These are phyloP conservation scores for Microcebus tavaratra DNA, from an alignment of 2,113 vertebrate species.

Conservation along the genomic window DNA sequence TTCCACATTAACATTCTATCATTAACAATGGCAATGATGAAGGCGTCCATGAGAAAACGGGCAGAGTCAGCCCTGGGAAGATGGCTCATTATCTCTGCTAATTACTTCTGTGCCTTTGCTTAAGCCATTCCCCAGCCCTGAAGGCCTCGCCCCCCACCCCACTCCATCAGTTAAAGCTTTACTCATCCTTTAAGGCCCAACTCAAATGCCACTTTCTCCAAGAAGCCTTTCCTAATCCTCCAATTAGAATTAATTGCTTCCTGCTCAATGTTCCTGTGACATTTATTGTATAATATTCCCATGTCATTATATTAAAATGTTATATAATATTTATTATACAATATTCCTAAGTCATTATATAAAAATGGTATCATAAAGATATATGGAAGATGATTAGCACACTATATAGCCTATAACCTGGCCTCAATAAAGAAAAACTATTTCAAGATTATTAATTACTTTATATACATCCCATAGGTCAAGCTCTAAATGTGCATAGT, in stretches of 20 bases:
- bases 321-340: not conserved
- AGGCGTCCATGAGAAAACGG: not conserved
- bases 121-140: constrained; percentile 42
- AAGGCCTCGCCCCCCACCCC: constrained; percentile 17
- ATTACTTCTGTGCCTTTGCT: constrained; percentile 69
- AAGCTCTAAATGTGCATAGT: not conserved
- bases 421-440: constrained; percentile 2
- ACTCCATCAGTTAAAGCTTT: constrained; percentile 32
- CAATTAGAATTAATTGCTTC: constrained; percentile 40
- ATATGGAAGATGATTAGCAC: not conserved
- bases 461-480: not conserved
- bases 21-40: not conserved
- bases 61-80: constrained; percentile 48
- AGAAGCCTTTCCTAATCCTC: constrained; percentile 21
- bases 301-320: not conserved
- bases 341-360: not conserved
- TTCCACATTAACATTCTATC: not conserved
- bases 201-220: constrained; percentile 54
- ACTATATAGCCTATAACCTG: not conserved
- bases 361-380: constrained; percentile 20
- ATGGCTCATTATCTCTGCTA: constrained; percentile 62
- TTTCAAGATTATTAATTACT: constrained; percentile 17
- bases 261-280: not conserved
- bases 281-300: not conserved
- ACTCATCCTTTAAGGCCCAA: constrained; percentile 27